Percentiles rank a stretch among this genome's conserved stretches.
Evolutionary conservation across 1,140 invertebrate species (phyloP).

Genomic region (Hylyphantes graminicola): DNA sequence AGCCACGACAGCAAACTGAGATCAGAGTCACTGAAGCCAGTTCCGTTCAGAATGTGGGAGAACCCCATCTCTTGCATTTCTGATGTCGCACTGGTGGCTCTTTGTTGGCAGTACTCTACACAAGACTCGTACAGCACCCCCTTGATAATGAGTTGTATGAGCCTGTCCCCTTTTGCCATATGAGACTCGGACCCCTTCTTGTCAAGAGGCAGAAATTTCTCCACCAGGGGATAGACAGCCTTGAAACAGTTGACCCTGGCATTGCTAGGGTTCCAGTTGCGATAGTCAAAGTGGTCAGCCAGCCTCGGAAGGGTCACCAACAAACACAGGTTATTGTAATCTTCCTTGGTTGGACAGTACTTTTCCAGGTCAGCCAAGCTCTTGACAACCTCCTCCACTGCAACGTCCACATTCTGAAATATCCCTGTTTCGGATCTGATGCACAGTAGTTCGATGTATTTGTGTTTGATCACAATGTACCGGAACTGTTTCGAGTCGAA

Average conservation of each 20-base stretch:
- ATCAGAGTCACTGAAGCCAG: slow-evolving; percentile 86
- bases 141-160: slow-evolving; percentile 90
- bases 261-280: slow-evolving; percentile 91
- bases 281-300: slow-evolving; percentile 85
- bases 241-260: slow-evolving; percentile 73
- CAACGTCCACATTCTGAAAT: slow-evolving; percentile 83
- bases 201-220: slow-evolving; percentile 87
- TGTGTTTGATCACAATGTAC: slow-evolving; percentile 89
- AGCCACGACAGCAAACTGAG: slow-evolving; percentile 94
- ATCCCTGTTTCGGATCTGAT: slow-evolving; percentile 83
- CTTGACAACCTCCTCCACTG: slow-evolving; percentile 94
- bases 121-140: slow-evolving; percentile 96
- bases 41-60: slow-evolving; percentile 77
- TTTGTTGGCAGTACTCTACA: slow-evolving; percentile 94
- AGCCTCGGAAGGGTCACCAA: slow-evolving; percentile 87
- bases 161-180: slow-evolving; percentile 83
- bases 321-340: slow-evolving; percentile 92
- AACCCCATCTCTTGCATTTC: slow-evolving; percentile 74
- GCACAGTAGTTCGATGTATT: slow-evolving; percentile 94
- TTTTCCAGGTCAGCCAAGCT: slow-evolving; percentile 87
- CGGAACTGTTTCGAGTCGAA: slow-evolving; percentile 81
- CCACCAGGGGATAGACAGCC: slow-evolving; percentile 77
- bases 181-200: slow-evolving; percentile 67
- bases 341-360: slow-evolving; percentile 89
- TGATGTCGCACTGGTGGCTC: slow-evolving; percentile 75